phyloP scores from a whole-genome alignment of 2,113 vertebrate species.

The Delphinus delphis region DNA sequence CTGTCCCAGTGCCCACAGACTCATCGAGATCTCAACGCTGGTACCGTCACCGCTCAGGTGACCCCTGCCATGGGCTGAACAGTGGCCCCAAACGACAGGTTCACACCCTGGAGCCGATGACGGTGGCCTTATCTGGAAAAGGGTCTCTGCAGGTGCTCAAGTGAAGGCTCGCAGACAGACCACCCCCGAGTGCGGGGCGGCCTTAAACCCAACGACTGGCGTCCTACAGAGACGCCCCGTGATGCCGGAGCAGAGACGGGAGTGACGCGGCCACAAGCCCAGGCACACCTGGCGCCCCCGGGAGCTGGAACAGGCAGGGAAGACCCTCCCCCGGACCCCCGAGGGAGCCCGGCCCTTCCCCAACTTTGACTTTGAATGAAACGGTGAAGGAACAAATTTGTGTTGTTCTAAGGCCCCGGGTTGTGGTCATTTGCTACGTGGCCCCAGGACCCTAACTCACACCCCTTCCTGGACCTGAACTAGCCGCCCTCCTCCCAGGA shows the following conservation, averaged over 20 bases:
- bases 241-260: background rate
- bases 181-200: no score
- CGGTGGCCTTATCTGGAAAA: background rate
- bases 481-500: background rate
- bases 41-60: no score
- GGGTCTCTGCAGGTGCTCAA: background rate
- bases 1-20: background rate
- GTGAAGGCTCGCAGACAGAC: background rate
- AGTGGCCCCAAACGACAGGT: background rate
- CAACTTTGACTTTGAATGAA: background rate
- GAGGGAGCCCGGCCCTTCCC: rapidly evolving
- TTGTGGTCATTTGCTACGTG: rapidly evolving
- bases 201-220: background rate
- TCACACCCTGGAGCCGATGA: background rate
- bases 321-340: no score
- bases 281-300: rapidly evolving
- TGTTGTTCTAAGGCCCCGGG: rapidly evolving
- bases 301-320: background rate
- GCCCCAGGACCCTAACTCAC: background rate
- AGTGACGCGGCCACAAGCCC: rapidly evolving
- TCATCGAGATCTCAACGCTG: background rate
- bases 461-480: no score
- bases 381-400: background rate
- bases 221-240: background rate
- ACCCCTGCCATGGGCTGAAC: background rate